Evolutionary conservation across 2,797 vertebrate species (phyloP), one percentile per base, ranked within the genome.

Genomic region (Lithobates pipiens): DNA sequence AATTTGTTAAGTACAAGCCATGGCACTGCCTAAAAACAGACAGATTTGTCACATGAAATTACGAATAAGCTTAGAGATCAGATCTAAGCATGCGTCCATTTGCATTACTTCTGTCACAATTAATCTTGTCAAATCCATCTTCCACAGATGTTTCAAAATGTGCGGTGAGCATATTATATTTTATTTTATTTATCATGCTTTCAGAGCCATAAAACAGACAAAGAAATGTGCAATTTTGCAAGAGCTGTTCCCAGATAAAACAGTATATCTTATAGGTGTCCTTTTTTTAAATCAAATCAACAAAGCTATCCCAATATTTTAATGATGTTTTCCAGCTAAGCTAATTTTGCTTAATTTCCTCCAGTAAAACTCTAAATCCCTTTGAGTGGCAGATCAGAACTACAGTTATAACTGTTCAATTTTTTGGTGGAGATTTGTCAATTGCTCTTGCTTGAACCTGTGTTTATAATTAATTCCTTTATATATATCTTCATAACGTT

Each of bases 231-330:
- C 44, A 46, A 69, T 70, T 36, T 69, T 80, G 6, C 44, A 23
- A 36, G 42, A 50, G 23, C 36, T 84, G 57, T 68, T 76, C 50
- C 50, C 71, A 77, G 70, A 54, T 67, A 82, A 75, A 50, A 11
- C 5, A 29, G 39, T 25, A 18, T 18, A 76, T 78, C 85, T 32
- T 82, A 72, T 68, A 72, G 3, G 10, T 72, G 61, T 32, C 83
- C 25, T 46, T 68, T 10, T 36, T 42, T 80, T 72, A 74, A 2
- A 73, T 73, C 70, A 5, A 23, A 63, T 80, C 63, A 73, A n/a
- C 76, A 85, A 86, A 73, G 61, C 32, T 79, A 88, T 23, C 54
- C 68, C 67, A 71, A 83, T 61, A 46, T 86, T 86, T 75, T 63
- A 46, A 74, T 9, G 83, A 89, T 34, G 57, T 61, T 25, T 84